Evolutionary conservation across 2,888 invertebrate species (phyloP), one percentile per base, ranked within the genome.

Genomic region (Toxonevra muliebris): DNA sequence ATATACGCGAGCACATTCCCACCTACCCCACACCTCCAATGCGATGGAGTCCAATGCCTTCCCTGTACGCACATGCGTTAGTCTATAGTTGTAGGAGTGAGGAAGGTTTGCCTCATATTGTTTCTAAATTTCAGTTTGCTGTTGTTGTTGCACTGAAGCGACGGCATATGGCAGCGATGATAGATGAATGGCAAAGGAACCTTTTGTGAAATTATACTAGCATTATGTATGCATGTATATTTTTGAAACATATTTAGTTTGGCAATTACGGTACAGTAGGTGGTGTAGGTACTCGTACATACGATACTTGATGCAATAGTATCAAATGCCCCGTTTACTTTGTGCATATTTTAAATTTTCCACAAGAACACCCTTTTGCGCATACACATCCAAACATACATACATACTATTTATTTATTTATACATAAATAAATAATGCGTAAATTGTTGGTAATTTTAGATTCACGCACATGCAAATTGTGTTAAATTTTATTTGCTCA

Each of bases 301-400:
- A 15, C 5, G 1, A 15, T 15, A 11, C 30, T 30, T 30, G 30
- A 30, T 30, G 30, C 15, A n/a, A 10, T 15, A 15, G 13, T 13
- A 15, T 15, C 5, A 48, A 48, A 11, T 13, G 48, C 13, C 15
- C 15, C n/a, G 48, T 13, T 48, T 2, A 15, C 45, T 30, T 48
- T 43, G 15, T 45, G 10, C 48, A 48, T n/a, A 17, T 41, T 11
- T 48, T 61, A 41, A 65, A 58, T 61, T 65, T 69, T 69, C 69
- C 69, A 54, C 69, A 61, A 69, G 69, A 69, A 65, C 65, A 65
- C 61, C 61, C 69, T 61, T 65, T 58, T 58, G 69, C 58, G 30
- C 59, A 41, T 20, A 55, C 42, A 42, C 42, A 30, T 19, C 11
- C 60, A 58, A 45, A 64, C 57, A 57, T 30, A 58, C 58, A 50